Evolutionary conservation across 2,797 vertebrate genomes (phyloP).

Genomic region (Liparis tanakae): DNA sequence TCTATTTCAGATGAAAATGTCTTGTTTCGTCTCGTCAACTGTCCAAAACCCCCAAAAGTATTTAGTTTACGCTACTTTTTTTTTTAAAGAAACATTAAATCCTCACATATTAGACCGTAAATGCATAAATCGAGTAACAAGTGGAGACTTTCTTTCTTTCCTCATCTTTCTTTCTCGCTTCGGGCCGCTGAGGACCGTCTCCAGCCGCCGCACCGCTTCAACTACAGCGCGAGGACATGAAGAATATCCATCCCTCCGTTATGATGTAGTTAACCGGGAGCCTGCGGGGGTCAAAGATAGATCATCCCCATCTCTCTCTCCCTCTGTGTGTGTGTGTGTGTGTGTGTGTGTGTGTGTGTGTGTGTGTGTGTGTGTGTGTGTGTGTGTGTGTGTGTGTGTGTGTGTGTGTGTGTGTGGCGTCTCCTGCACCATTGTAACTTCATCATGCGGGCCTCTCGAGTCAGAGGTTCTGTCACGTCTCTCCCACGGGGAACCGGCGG

Average conservation of each 20-base stretch:
- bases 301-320: slow-evolving; percentile 55
- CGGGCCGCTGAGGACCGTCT: slow-evolving; percentile 3
- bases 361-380: slow-evolving; percentile 31
- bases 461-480: slow-evolving; percentile 78
- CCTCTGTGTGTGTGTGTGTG: slow-evolving; percentile 5
- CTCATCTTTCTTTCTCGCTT: neutral
- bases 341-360: slow-evolving; percentile 50
- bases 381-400: too few relatives aligned
- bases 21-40: neutral
- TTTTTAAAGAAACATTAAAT: neutral
- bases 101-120: neutral
- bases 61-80: too few relatives aligned
- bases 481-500: slow-evolving; percentile 72
- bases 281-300: slow-evolving; percentile 62
- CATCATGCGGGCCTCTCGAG: slow-evolving; percentile 78
- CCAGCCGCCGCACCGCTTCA: slow-evolving; percentile 17
- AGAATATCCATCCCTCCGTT: slow-evolving; percentile 54
- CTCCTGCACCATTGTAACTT: slow-evolving; percentile 75
- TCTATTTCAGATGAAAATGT: neutral
- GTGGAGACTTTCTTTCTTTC: neutral
- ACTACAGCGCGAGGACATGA: slow-evolving; percentile 33
- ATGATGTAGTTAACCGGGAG: slow-evolving; percentile 61
- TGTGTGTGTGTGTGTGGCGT: slow-evolving; percentile 50
- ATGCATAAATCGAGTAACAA: neutral
- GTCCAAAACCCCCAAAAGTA: neutral